These are phyloP conservation scores for Gandaritis pyraliata DNA, from an alignment of 2,888 invertebrate genomes.

Conservation along the genomic window DNA sequence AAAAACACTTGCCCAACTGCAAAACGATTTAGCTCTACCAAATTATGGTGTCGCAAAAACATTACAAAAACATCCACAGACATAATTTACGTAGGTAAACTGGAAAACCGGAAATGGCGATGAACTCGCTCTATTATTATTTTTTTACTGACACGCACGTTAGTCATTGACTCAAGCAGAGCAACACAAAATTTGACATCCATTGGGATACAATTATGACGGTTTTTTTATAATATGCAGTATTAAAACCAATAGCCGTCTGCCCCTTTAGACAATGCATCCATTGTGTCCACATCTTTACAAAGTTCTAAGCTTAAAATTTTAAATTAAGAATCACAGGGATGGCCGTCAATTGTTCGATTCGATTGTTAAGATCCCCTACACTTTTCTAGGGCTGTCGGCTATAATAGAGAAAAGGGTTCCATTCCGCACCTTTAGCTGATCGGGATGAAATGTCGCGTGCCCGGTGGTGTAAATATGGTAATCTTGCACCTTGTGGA, in stretches of 20 bases:
- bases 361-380: conserved; percentile 61
- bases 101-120: conserved; percentile 42
- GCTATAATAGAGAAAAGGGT: conserved; percentile 66
- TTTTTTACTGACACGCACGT: conserved; percentile 33
- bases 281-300: conserved; percentile 26
- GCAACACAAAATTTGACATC: conserved; percentile 6
- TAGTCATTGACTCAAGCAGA: conserved; percentile 23
- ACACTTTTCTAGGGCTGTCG: conserved; percentile 53
- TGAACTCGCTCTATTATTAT: conserved; percentile 37
- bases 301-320: conserved; percentile 41
- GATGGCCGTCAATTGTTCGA: conserved; percentile 48
- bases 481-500: conserved; percentile 49
- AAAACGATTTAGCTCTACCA: conserved; percentile 1
- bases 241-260: conserved; percentile 17
- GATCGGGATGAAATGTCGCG: conserved; percentile 66
- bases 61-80: conserved; percentile 16
- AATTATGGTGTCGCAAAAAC: conserved; percentile 18
- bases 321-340: conserved; percentile 42
- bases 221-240: neutral
- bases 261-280: conserved; percentile 20
- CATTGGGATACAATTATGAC: neutral
- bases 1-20: neutral
- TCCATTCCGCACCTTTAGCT: conserved; percentile 68
- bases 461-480: conserved; percentile 58
- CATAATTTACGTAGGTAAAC: conserved; percentile 14